These are phyloP conservation scores for Sterrhoptilus dennistouni DNA, from an alignment of 2,113 vertebrate genomes.

Conservation along the genomic window DNA sequence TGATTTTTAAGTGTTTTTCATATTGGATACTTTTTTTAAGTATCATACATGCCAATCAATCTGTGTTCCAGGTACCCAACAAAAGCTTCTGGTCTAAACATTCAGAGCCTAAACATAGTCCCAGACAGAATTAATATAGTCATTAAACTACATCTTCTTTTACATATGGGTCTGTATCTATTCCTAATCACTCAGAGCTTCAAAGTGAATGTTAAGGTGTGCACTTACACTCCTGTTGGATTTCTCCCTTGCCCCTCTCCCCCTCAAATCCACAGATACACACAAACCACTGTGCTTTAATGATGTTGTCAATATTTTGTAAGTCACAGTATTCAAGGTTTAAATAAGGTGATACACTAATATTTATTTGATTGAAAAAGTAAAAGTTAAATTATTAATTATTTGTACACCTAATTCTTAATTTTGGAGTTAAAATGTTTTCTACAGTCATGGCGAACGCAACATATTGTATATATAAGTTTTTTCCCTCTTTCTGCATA, in stretches of 20 bases:
- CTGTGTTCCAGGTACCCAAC: neutral
- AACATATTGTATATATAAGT: neutral
- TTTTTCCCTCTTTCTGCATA: neutral
- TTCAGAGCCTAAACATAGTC: neutral
- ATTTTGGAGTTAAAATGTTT: neutral
- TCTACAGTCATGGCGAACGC: neutral
- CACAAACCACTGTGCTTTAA: neutral
- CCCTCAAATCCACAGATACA: neutral
- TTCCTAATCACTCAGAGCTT: neutral
- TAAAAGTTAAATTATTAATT: neutral
- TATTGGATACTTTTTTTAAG: neutral
- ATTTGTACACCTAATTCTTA: neutral
- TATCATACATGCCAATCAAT: neutral
- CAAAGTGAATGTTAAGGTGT: rapidly evolving
- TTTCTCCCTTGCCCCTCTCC: neutral
- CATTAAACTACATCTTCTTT: neutral
- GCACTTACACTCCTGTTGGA: neutral
- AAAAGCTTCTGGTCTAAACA: neutral
- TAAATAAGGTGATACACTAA: neutral
- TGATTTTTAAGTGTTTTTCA: neutral
- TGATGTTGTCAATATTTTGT: neutral
- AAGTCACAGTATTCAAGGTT: neutral
- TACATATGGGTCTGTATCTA: neutral
- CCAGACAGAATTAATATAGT: neutral
- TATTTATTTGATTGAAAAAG: neutral